Percentiles rank a stretch among this genome's conserved stretches.
These are phyloP conservation scores for Phalanger gymnotis DNA, from an alignment of 2,797 vertebrate genomes.

Conservation along the genomic window DNA sequence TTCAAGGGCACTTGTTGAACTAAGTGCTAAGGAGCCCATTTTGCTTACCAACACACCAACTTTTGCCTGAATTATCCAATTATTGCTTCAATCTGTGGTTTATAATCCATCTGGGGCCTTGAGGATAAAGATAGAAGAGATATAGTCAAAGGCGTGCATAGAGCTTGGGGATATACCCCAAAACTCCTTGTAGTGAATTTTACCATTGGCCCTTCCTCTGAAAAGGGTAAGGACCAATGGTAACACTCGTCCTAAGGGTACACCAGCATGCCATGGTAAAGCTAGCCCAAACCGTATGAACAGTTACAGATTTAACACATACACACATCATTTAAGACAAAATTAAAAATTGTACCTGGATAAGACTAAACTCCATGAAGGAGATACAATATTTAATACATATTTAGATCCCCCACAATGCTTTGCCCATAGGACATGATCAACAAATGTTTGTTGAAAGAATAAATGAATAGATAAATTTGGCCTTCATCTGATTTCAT, in stretches of 20 bases:
- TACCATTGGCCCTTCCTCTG: neutral
- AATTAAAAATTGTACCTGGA: neutral
- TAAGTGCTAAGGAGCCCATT: no score
- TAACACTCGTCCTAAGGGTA: neutral
- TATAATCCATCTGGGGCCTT: neutral
- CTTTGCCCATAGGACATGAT: neutral
- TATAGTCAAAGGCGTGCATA: neutral
- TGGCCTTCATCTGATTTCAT: constrained; percentile 22
- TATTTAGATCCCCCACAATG: neutral
- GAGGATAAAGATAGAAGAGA: neutral
- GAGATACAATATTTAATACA: neutral
- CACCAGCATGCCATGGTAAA: neutral
- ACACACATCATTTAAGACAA: neutral
- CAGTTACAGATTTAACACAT: neutral
- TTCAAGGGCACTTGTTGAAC: no score
- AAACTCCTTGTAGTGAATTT: neutral
- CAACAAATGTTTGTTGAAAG: neutral
- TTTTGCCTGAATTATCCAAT: neutral
- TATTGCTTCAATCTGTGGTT: neutral
- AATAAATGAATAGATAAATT: constrained; percentile 6
- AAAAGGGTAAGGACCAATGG: neutral
- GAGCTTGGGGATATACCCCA: neutral
- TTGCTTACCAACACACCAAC: no score
- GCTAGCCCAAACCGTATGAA: neutral
- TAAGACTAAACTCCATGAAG: constrained; percentile 13